These are phyloP conservation scores for Geotrypetes seraphini DNA, from an alignment of 2,797 vertebrate species.

Conservation along the genomic window DNA sequence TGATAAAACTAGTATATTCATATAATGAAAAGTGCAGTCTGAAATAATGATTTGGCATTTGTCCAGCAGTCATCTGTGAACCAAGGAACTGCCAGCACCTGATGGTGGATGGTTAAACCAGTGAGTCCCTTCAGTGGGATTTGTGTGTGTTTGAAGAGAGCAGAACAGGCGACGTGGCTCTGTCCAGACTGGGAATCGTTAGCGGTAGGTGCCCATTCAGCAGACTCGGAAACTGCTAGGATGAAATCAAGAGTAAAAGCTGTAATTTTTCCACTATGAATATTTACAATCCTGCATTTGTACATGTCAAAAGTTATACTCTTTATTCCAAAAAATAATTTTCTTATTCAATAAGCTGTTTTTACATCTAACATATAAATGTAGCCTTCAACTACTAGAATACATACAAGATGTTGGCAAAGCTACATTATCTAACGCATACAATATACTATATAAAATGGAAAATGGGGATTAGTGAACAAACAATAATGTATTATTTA, in stretches of 20 bases:
- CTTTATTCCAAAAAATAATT: rapidly evolving
- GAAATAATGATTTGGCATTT: slow-evolving; percentile 44
- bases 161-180: slow-evolving; percentile 69
- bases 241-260: slow-evolving; percentile 35
- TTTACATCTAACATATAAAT: no score
- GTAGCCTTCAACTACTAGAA: no score
- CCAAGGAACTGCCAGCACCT: slow-evolving; percentile 50
- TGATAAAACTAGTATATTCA: slow-evolving; percentile 51
- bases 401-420: no score
- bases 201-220: slow-evolving; percentile 78
- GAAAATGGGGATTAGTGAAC: no score
- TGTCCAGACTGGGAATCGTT: slow-evolving; percentile 70
- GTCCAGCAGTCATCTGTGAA: slow-evolving; percentile 54
- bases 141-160: slow-evolving; percentile 75
- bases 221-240: slow-evolving; percentile 79
- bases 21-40: slow-evolving; percentile 67
- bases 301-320: not conserved
- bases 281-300: not conserved
- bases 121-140: slow-evolving; percentile 84
- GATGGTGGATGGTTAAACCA: slow-evolving; percentile 42
- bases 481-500: no score
- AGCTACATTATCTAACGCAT: no score
- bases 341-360: no score
- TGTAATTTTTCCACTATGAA: slow-evolving; percentile 3
- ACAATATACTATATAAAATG: no score